Evolutionary conservation across 2,888 invertebrate species (phyloP), one percentile per base, ranked within the genome.

Genomic region (Galeopsomyia nigrocyanea): DNA sequence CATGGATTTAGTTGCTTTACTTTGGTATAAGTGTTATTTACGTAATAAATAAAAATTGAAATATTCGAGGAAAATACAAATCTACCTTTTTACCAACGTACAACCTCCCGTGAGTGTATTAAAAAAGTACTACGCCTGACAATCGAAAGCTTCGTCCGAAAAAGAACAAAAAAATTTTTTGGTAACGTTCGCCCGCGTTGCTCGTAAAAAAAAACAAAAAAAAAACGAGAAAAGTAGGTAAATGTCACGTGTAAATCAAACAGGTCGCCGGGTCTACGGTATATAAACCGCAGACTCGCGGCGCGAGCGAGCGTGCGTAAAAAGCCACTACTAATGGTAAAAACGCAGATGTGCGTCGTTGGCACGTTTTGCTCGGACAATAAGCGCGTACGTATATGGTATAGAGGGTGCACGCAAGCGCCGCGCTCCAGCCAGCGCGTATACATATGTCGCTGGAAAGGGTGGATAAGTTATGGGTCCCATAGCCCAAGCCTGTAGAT

Each of bases 401-500:
- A n/a, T n/a, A n/a, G n/a, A n/a, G n/a, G n/a, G n/a, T 31, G 60
- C 68, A 65, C 47, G 61, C 58, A 65, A 61, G 53, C 56, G 61
- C n/a, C 51, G 50, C n/a, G 46, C n/a, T n/a, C 51, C 19, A 51
- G 60, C 7, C 26, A 22, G 26, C 60, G 49, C 64, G 73, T 74
- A 74, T 72, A 78, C 79, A 76, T 74, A 77, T 79, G 79, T 80
- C 80, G 77, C 79, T 81, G 61, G 7, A 60, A n/a, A 46, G 3
- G 64, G 62, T 74, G 81, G 80, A 80, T 85, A 85, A 85, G 81
- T 85, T 85, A 85, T 85, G 81, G 81, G 81, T 85, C 85, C 85
- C 85, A 83, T 82, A 85, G 85, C 83, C 83, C 66, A 82, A 77
- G 77, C 80, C 81, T 26, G 83, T 84, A 85, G 85, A 85, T 85